Evolutionary conservation across 64 coral and sea anemone species (phyloP), one percentile per base, ranked within the genome.

Genomic region (Pocillopora verrucosa): DNA sequence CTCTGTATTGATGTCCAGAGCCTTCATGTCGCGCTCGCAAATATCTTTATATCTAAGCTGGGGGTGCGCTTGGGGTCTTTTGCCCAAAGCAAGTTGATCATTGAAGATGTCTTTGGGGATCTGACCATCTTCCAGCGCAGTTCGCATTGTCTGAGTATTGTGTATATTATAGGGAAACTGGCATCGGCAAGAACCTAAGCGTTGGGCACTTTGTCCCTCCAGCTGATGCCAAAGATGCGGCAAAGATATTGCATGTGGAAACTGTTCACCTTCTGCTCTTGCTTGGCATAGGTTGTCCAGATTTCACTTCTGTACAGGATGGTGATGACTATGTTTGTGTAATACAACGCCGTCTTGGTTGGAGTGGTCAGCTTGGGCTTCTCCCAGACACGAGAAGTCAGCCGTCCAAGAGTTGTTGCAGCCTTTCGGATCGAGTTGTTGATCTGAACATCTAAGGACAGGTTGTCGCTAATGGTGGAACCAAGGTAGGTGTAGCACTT

Each of bases 401-500:
- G n/a, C n/a, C n/a, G n/a, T n/a, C n/a, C n/a, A n/a, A n/a, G n/a
- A n/a, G 69, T 74, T 34, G 41, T 75, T 5, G 70, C 34, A 51
- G 51, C 86, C 36, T 58, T 51, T 87, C 73, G 15, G 4, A n/a
- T n/a, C n/a, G n/a, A n/a, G n/a, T n/a, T n/a, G n/a, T n/a, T n/a
- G n/a, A n/a, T n/a, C n/a, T n/a, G n/a, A n/a, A n/a, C 20, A 24
- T 87, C 73, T 9, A 87, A 17, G 16, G 70, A 87, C 2, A 87
- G 45, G 51, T 76, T 87, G 36, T 87, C 86, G 1, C 60, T 86
- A 0, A 75, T 26, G 38, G 86, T 87, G 38, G 86, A 75, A 16
- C 70, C 69, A 59, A 59, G 11, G 58, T 60, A 88, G 1, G 70
- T 9, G 72, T 24, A 88, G 72, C 7, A 76, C 41, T 22, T 88